phyloP scores from a whole-genome alignment of 2,113 vertebrate species.

The Lamprotornis superbus region DNA sequence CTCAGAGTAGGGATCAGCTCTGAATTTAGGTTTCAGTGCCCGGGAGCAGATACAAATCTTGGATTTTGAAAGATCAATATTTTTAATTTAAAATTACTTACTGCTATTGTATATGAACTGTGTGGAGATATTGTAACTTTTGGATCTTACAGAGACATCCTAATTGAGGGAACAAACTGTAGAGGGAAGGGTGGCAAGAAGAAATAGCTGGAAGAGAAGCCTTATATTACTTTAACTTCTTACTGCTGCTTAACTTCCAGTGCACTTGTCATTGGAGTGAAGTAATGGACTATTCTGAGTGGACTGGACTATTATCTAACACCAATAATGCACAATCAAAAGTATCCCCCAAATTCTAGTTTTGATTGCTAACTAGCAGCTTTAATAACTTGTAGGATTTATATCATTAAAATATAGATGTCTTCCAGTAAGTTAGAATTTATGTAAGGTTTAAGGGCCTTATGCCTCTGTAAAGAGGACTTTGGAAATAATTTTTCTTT shows the following conservation, averaged over 20 bases:
- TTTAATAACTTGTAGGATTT: not conserved
- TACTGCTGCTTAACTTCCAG: not conserved
- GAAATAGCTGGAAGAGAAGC: not conserved
- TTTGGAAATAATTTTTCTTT: not conserved
- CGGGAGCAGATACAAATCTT: not conserved
- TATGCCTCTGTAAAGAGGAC: not conserved
- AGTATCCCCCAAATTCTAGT: not conserved
- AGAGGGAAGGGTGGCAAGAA: not conserved
- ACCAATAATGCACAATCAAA: not conserved
- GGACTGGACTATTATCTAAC: too few species aligned
- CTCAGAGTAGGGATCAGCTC: not conserved
- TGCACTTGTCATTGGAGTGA: not conserved
- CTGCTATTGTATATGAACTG: not conserved
- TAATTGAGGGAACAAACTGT: not conserved
- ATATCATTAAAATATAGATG: not conserved
- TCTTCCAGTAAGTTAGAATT: not conserved
- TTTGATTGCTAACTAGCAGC: not conserved
- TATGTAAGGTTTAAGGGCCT: not conserved
- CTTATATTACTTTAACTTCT: not conserved
- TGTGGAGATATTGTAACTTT: not conserved
- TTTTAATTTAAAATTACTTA: not conserved
- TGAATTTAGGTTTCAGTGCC: not conserved
- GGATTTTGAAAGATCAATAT: not conserved
- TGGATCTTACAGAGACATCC: not conserved
- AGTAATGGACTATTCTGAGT: not conserved